Percentiles rank a stretch among this genome's conserved stretches.
phyloP scores from a whole-genome alignment of 2,888 invertebrate genomes.

The Dynastes hyllus region DNA sequence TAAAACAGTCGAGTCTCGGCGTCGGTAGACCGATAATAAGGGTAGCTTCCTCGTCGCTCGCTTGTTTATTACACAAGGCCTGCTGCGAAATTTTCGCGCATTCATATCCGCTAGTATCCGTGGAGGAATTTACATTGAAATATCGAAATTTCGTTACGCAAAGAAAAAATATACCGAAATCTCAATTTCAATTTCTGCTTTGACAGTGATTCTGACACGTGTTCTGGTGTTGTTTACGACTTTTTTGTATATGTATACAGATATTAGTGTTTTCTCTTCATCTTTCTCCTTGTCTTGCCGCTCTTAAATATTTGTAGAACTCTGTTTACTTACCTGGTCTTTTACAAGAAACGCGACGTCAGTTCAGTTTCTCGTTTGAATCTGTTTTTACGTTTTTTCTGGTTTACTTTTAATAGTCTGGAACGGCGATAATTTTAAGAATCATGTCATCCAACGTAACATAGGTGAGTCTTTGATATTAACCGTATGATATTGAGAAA shows the following conservation, averaged over 20 bases:
- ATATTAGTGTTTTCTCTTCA: slow-evolving; percentile 34
- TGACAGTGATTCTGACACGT: slow-evolving; percentile 47
- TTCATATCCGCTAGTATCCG: slow-evolving; percentile 1
- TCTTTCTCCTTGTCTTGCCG: slow-evolving; percentile 34
- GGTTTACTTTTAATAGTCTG: slow-evolving; percentile 18
- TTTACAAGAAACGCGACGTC: slow-evolving; percentile 21
- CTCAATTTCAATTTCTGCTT: slow-evolving; percentile 9
- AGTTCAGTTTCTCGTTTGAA: slow-evolving; percentile 13
- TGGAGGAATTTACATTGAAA: background rate
- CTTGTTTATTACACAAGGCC: slow-evolving; percentile 33
- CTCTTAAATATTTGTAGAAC: slow-evolving; percentile 48
- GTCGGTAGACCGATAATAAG: slow-evolving; percentile 49
- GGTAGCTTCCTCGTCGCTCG: slow-evolving; percentile 50
- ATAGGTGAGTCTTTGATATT: slow-evolving; percentile 41
- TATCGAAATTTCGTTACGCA: background rate
- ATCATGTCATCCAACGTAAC: slow-evolving; percentile 38
- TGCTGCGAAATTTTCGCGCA: slow-evolving; percentile 43
- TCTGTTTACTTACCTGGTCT: slow-evolving; percentile 46
- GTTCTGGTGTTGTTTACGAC: slow-evolving; percentile 44
- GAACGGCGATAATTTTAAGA: slow-evolving; percentile 39
- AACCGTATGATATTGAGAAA: slow-evolving; percentile 11
- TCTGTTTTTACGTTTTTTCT: slow-evolving; percentile 29
- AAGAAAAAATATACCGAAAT: slow-evolving; percentile 1
- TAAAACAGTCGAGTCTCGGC: slow-evolving; percentile 58
- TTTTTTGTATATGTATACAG: slow-evolving; percentile 1